Evolutionary conservation across 2,113 vertebrate genomes (phyloP), one percentile per base, ranked within the genome.

Genomic region (Dasyurus viverrinus): DNA sequence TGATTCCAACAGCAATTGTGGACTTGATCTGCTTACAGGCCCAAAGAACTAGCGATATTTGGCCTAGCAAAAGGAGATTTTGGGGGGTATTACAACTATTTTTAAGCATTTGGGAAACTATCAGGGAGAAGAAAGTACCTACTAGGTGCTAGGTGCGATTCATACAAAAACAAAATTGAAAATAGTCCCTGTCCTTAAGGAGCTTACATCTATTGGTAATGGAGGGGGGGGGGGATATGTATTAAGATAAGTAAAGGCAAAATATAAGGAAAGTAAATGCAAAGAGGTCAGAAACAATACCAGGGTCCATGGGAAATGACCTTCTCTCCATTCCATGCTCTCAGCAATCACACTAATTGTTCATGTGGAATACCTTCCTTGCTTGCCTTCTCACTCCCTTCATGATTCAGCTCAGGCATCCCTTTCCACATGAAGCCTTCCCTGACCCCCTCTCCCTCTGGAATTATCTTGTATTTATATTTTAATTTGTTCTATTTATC

Each of bases 1-100:
- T 95, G 91, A 98, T 97, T 94, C 91, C 90, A 96, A 96, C 96
- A 95, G 76, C 60, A 68, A 53, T 93, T 98, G 96, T 96, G 95
- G 95, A 97, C 97, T 42, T 2, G 6, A 7, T 42, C 68, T 84
- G 16, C 68, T 84, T 84, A 84, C 68, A 84, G 68, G n/a, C 19
- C 68, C n/a, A 84, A 42, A 84, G n/a, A 84, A 84, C 19, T 42
- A 84, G 68, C 1, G n/a, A 84, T 84, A 84, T 42, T 84, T 42
- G 16, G 68, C n/a, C 68, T 42, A 42, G n/a, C 16, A 8, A 42
- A 84, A 84, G 68, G n/a, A 84, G 19, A 84, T 19, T 42, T 42
- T 14, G 36, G 16, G 68, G 68, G n/a, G 68, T 16, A 84, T 42
- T 36, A 84, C 4, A 22, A 5, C 68, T 84, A 22, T n/a, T 19